Conservation (phyloP, 1,140 invertebrate species). For the Polyergus mexicanus region DNA sequence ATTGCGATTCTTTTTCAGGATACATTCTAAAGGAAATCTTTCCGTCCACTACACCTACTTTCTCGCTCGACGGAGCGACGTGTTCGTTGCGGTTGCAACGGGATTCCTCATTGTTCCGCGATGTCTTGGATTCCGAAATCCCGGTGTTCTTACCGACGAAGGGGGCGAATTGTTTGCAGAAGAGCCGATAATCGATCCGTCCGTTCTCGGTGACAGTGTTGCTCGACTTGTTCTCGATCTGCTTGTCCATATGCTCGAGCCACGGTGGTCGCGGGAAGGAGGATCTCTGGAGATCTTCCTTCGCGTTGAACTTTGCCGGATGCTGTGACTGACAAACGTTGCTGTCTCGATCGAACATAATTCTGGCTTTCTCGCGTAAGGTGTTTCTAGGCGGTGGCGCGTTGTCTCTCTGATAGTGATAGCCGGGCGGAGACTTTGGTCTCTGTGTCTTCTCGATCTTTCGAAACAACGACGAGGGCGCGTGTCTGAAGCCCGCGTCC, state of each 20-base stretch:
- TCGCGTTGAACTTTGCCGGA: slow-evolving; percentile 24
- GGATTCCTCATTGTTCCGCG: slow-evolving; percentile 24
- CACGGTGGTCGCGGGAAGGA: slow-evolving; percentile 65
- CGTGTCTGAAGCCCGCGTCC: slow-evolving; percentile 80
- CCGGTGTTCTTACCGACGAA: slow-evolving; percentile 63
- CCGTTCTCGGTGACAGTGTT: slow-evolving; percentile 71
- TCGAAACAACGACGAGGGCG: slow-evolving; percentile 82
- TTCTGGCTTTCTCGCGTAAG: slow-evolving; percentile 77
- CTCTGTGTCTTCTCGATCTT: slow-evolving; percentile 79
- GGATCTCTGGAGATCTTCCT: slow-evolving; percentile 51
- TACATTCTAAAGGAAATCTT: slow-evolving; percentile 66
- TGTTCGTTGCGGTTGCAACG: slow-evolving; percentile 28
- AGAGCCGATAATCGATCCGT: slow-evolving; percentile 76
- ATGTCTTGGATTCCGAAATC: slow-evolving; percentile 6
- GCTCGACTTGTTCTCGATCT: slow-evolving; percentile 38
- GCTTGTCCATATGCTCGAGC: slow-evolving; percentile 62
- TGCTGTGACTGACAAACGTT: not conserved
- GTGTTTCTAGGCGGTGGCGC: slow-evolving; percentile 19
- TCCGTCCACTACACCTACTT: slow-evolving; percentile 42
- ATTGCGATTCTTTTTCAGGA: slow-evolving; percentile 9
- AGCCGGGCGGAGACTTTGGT: slow-evolving; percentile 59
- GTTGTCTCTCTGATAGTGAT: slow-evolving; percentile 73
- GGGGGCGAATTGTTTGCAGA: slow-evolving; percentile 78
- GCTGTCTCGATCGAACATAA: slow-evolving; percentile 81
- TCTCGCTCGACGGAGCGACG: not conserved